phyloP scores from a whole-genome alignment of 2,113 vertebrate genomes.

The Syrmaticus mikado region DNA sequence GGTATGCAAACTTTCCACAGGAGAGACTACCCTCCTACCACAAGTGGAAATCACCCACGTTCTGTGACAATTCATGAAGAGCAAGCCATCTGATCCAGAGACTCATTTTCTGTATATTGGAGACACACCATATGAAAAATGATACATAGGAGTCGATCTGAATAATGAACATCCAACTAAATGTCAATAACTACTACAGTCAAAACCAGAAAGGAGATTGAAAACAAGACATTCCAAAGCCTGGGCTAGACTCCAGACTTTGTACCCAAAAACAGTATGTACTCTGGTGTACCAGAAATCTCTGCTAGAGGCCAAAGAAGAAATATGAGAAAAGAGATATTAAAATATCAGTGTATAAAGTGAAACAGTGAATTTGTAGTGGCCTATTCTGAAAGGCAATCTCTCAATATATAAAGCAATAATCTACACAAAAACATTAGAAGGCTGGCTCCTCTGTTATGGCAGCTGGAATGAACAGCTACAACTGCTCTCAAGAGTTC shows the following conservation, averaged over 20 bases:
- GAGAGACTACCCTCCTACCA: background rate
- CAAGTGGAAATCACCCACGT: background rate
- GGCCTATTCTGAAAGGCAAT: background rate
- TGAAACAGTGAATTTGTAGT: background rate
- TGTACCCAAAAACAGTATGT: background rate
- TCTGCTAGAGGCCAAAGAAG: background rate
- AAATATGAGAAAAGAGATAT: background rate
- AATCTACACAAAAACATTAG: background rate
- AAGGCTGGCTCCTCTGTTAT: background rate
- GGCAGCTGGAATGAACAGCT: accelerated
- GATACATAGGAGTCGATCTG: background rate
- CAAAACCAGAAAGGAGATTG: background rate
- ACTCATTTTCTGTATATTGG: background rate
- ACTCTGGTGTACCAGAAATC: background rate
- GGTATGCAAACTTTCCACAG: background rate
- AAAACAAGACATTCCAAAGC: background rate
- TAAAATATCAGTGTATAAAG: background rate
- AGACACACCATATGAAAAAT: background rate
- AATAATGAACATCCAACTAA: background rate
- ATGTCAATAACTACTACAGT: background rate
- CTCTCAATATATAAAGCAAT: background rate
- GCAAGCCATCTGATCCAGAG: background rate
- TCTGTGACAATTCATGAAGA: background rate
- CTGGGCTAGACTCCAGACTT: background rate
- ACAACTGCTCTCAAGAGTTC: background rate